Conservation (phyloP, 1,140 invertebrate species). For the Drosophila setifemur region DNA sequence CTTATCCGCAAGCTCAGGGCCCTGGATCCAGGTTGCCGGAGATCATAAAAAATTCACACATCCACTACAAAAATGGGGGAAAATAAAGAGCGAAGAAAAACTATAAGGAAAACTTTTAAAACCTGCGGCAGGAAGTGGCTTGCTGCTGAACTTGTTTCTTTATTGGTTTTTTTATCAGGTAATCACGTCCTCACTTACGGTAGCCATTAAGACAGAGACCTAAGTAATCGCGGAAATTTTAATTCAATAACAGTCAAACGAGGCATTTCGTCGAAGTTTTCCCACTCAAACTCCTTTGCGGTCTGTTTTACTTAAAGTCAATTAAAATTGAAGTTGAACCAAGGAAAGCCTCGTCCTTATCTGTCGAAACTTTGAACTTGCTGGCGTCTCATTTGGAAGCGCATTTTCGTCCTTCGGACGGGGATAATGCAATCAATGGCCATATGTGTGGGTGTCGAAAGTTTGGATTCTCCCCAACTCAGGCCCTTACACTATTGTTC, state of each 20-base stretch:
- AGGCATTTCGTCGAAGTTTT: constrained; percentile 60
- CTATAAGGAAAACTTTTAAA: constrained; percentile 42
- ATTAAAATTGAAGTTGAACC: constrained; percentile 63
- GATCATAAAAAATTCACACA: constrained; percentile 75
- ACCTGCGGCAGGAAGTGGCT: constrained; percentile 67
- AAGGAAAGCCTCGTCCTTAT: constrained; percentile 37
- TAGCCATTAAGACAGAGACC: constrained; percentile 49
- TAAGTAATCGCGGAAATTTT: constrained; percentile 60
- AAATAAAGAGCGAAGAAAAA: constrained; percentile 38
- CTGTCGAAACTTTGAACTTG: constrained; percentile 54
- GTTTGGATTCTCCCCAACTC: constrained; percentile 6
- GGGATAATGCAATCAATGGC: constrained; percentile 65
- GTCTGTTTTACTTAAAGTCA: constrained; percentile 71
- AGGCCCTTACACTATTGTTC: constrained; percentile 7
- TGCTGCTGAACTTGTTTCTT: constrained; percentile 3
- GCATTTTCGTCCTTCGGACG: constrained; percentile 16
- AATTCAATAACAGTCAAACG: constrained; percentile 78
- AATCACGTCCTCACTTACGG: constrained; percentile 70
- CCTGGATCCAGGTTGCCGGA: not conserved
- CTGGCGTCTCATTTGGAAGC: constrained; percentile 43
- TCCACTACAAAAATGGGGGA: constrained; percentile 18
- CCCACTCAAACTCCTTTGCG: constrained; percentile 36
- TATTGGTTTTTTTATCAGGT: constrained; percentile 42
- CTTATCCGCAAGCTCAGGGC: constrained; percentile 16
- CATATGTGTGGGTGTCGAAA: constrained; percentile 23